Evolutionary conservation across 2,888 invertebrate species (phyloP), one percentile per base, ranked within the genome.

Genomic region (Habrosyne pyritoides): DNA sequence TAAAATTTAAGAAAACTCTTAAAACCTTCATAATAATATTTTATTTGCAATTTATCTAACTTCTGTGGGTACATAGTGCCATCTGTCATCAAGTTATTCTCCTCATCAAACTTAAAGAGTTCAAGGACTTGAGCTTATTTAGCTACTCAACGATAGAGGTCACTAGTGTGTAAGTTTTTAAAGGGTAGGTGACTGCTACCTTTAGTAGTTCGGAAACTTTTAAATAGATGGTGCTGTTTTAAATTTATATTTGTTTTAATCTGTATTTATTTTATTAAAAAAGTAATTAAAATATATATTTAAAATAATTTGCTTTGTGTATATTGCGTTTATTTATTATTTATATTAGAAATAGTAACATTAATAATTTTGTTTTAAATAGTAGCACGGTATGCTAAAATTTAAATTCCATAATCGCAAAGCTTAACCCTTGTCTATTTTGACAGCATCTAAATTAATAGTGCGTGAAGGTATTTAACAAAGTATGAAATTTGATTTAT

Each of bases 131-230:
- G 57, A 77, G 59, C 65, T 75, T 75, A 75, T 82, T 71, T 63
- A 28, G 67, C 91, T 84, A 87, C 85, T 89, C 79, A 67, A 64
- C 87, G 70, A 70, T 67, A 91, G 91, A 88, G 88, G 91, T 87
- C 91, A 86, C 81, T 63, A 68, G 69, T 62, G 60, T 52, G 56
- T 55, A 59, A 71, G 64, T 73, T 79, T 79, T 70, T 64, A 79
- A 81, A 81, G 71, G 77, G 83, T 66, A 51, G 69, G 68, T 72
- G 70, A 75, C 67, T 70, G 76, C 71, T 75, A 77, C 62, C 73
- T 71, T 67, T 78, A 71, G 79, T 86, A 86, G 88, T 91, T 87
- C 81, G 55, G 57, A 28, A 18, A 53, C 61, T 56, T 62, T 70
- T 71, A 69, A 68, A 79, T 71, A 91, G 91, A 87, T 89, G 91